Percentiles rank a stretch among this genome's conserved stretches.
Evolutionary conservation across 2,888 invertebrate genomes (phyloP).

Genomic region (Ophioninae sp.): DNA sequence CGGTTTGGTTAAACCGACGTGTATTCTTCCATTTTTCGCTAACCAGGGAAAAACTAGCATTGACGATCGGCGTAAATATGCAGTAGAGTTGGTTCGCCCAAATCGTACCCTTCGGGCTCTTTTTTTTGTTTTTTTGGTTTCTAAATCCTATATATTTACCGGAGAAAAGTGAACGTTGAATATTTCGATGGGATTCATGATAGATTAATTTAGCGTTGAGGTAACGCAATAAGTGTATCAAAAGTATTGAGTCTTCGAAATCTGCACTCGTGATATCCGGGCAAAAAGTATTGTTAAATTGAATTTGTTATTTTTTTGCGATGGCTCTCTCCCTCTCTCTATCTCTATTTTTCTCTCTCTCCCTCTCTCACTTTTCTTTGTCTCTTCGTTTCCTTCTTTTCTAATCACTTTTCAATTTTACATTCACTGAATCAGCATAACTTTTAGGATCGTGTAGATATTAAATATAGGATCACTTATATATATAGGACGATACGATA

Average conservation of each 20-base stretch:
- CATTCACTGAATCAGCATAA: conserved; percentile 76
- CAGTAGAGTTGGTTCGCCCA: conserved; percentile 15
- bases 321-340: background rate
- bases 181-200: conserved; percentile 34
- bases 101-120: background rate
- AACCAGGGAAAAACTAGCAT: conserved; percentile 11
- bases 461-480: conserved; percentile 74
- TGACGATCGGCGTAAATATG: conserved; percentile 61
- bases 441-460: conserved; percentile 79
- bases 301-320: conserved; percentile 4
- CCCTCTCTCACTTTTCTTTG: background rate
- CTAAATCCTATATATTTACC: conserved; percentile 11
- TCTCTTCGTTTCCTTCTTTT: conserved; percentile 14
- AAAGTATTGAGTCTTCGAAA: conserved; percentile 5
- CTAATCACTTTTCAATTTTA: conserved; percentile 39
- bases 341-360: conserved; percentile 4
- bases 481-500: conserved; percentile 76
- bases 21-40: conserved; percentile 57
- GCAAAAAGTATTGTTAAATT: conserved; percentile 40
- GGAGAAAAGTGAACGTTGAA: conserved; percentile 21
- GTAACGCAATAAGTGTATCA: conserved; percentile 15
- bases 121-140: conserved; percentile 12
- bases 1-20: conserved; percentile 29
- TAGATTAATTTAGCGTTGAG: conserved; percentile 12
- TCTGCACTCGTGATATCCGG: conserved; percentile 21